Evolutionary conservation across 2,113 vertebrate species (phyloP).

Genomic region (Gobius niger): DNA sequence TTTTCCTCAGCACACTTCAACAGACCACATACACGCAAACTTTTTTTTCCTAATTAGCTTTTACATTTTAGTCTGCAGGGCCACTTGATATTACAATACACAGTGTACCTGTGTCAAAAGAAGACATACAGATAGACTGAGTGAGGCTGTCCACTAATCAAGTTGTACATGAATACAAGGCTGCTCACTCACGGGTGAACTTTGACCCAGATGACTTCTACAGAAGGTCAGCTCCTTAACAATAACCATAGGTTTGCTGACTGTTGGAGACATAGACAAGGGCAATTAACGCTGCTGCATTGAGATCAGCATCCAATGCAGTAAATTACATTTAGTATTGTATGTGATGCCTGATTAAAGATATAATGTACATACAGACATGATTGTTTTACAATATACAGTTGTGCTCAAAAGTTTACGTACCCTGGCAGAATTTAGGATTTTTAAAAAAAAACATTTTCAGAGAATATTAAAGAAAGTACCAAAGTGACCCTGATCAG

Average conservation of each 20-base stretch:
- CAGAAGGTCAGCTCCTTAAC: constrained; percentile 56
- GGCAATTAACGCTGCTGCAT: too few relatives aligned
- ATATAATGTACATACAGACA: too few relatives aligned
- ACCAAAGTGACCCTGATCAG: too few relatives aligned
- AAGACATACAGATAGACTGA: too few relatives aligned
- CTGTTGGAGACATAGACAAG: constrained; percentile 30
- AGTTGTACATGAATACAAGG: constrained; percentile 51
- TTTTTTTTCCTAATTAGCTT: not conserved
- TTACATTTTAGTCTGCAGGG: not conserved
- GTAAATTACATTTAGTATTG: too few relatives aligned
- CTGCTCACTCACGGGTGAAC: constrained; percentile 33
- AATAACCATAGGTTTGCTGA: constrained; percentile 69
- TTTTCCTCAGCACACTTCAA: constrained; percentile 34
- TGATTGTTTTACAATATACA: too few relatives aligned
- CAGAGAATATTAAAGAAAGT: too few relatives aligned
- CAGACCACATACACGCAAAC: constrained; percentile 12
- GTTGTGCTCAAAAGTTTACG: too few relatives aligned
- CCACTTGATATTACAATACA: not conserved
- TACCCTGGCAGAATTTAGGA: too few relatives aligned
- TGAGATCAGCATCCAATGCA: too few relatives aligned
- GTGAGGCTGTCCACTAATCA: constrained; percentile 68
- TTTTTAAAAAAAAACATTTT: too few relatives aligned
- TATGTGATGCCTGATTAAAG: too few relatives aligned
- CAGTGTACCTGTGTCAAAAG: not conserved
- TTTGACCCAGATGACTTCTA: constrained; percentile 48